phyloP scores from a whole-genome alignment of 2,113 vertebrate genomes.

The Morone saxatilis region DNA sequence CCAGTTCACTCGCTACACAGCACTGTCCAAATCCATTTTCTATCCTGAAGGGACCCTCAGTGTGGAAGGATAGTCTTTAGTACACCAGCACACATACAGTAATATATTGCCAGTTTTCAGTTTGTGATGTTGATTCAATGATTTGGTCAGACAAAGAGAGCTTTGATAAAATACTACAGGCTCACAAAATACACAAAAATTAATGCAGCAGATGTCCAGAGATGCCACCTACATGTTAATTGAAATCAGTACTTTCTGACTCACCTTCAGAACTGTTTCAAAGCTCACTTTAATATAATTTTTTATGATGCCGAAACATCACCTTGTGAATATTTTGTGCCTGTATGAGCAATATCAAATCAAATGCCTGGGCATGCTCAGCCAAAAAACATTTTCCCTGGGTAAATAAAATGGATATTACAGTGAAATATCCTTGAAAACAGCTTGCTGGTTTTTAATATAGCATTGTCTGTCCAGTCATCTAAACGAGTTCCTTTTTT shows the following conservation, averaged over 20 bases:
- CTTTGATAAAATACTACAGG: conserved; percentile 14
- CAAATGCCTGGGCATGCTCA: conserved; percentile 13
- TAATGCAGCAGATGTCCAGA: conserved; percentile 2
- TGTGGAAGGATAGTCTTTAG: conserved; percentile 3
- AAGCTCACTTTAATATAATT: neutral
- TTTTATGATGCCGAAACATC: conserved; percentile 6
- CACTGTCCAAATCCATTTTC: conserved; percentile 14
- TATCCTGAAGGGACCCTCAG: neutral
- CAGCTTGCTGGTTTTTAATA: conserved; percentile 26
- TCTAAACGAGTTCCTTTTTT: conserved; percentile 30
- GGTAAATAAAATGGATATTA: conserved; percentile 29
- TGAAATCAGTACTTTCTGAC: conserved; percentile 6
- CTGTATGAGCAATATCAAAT: conserved; percentile 8
- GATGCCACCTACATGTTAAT: neutral
- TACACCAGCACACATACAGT: conserved; percentile 3
- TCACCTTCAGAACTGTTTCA: conserved; percentile 5
- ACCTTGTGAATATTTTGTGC: conserved; percentile 4
- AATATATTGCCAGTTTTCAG: neutral
- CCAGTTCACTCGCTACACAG: neutral
- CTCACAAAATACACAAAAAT: neutral
- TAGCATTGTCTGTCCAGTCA: conserved; percentile 3
- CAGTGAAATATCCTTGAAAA: conserved; percentile 33
- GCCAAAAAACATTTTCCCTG: conserved; percentile 3
- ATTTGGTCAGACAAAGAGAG: conserved; percentile 2
- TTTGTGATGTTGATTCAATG: conserved; percentile 9